Base-by-base conservation (phyloP, 2,113 vertebrate genomes). In the Osmerus mordax region DNA sequence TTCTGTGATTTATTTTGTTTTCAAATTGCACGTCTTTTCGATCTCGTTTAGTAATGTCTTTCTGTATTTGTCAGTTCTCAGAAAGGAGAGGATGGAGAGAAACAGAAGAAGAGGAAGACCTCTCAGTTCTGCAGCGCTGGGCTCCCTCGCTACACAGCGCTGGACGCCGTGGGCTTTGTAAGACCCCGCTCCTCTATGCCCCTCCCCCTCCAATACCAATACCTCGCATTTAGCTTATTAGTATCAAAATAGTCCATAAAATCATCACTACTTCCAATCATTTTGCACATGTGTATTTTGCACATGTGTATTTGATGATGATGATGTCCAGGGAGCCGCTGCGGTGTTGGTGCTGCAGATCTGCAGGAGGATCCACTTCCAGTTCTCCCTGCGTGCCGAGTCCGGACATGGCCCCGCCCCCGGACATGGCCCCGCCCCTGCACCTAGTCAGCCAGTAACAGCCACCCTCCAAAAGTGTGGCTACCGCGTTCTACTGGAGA, bases 101-200 rank as follows among this genome's bases (percentile, higher is more conserved):
- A 82, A 63, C 88, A 83, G 67, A 83, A 77, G 63, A 88, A 86
- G 71, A 81, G 83, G 69, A 87, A 74, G 41, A 91, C 85, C 0
- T 91, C 86, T 75, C 86, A 88, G 55, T 93, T 82, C 66, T 85
- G 68, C 61, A 84, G 75, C 56, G 3, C 87, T 3, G 80, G 85
- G 58, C 77, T 93, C 70, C 90, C 87, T 0, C 90, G 41, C 47
- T 93, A 92, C 85, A 89, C 87, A 0, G 88, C 91, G 5, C 81
- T 94, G 70, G 93, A 94, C 80, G 93, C 93, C 12, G 77, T 94
- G 64, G 90, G 92, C 84, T 92, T 89, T 92, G 93, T 94, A 81
- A 32, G 88, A 12, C 28, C 32, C 58, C 3, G 28, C 63, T 4
- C 6, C 58, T 15, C 23, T 28, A 15, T 15, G 28, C 25, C 29